Evolutionary conservation across 2,797 vertebrate species (phyloP), one percentile per base, ranked within the genome.

Genomic region (Hypotaenidia okinawae): DNA sequence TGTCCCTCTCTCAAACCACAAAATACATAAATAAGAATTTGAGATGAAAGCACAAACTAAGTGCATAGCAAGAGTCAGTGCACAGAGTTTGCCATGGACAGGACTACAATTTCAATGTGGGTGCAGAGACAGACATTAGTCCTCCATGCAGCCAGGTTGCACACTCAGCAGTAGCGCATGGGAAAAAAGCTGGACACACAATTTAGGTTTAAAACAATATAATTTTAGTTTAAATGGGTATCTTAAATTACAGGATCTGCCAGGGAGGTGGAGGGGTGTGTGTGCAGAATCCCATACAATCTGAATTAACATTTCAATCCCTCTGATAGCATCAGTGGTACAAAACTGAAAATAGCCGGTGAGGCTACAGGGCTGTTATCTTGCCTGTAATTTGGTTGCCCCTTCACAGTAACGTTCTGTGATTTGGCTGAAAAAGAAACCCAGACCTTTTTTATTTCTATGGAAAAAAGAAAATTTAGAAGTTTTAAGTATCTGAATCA

Each of bases 211-310:
- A 84, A 91, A 91, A 90, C 78, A 83, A 81, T 43, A 17, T 94
- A 58, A 94, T 96, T 95, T 96, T 75, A 97, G 75, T 89, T 95
- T 76, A 97, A 97, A 93, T 54, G 39, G 24, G n/a, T 61, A 77
- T 74, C 87, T 90, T 62, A 96, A 97, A 97, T 97, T 92, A 96
- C 54, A 97, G 93, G 85, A 76, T 75, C 27, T 55, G 25, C 24
- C 22, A 58, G n/a, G 11, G 17, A 21, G 22, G 47, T 22, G 13
- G 47, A 22, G 47, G 47, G 47, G 11, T 22, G 47, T 45, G 43
- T 45, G 43, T 45, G 43, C 19, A 18, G 18, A 52, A 73, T 11
- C 43, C 63, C 51, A 68, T 78, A 72, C 43, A 81, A 72, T 55
- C 69, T 81, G 75, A 92, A 94, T 72, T 62, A 87, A 90, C 88